A percentile compares a stretch with the other conserved stretches of the same genome.
phyloP scores from a whole-genome alignment of 2,797 vertebrate genomes.

The Otolemur crassicaudatus region DNA sequence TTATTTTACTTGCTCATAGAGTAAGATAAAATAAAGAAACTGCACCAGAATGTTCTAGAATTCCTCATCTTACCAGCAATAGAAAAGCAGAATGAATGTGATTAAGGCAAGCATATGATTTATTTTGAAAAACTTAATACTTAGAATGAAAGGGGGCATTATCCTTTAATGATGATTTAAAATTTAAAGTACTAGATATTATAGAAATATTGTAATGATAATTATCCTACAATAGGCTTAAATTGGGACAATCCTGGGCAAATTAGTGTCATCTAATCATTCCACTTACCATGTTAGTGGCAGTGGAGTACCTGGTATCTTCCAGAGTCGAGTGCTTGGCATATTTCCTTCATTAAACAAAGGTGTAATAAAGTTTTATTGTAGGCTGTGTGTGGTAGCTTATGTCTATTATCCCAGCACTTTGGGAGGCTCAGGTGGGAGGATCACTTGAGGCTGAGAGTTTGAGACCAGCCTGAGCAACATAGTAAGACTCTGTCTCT shows the following conservation, averaged over 20 bases:
- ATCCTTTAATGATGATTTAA: not conserved
- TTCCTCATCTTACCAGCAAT: not conserved
- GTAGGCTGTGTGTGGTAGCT: not conserved
- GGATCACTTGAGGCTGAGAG: not conserved
- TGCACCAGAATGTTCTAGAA: constrained; percentile 15
- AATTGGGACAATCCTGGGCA: not conserved
- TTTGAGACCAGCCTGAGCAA: not conserved
- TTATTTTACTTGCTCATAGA: not conserved
- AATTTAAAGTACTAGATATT: no score
- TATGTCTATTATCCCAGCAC: not conserved
- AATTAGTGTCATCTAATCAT: not conserved
- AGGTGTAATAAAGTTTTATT: not conserved
- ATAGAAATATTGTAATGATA: not conserved
- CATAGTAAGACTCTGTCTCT: not conserved
- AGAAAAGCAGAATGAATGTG: not conserved
- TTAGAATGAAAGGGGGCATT: not conserved
- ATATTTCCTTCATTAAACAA: not conserved
- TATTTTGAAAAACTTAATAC: not conserved
- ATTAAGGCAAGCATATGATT: not conserved
- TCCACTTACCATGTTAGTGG: not conserved
- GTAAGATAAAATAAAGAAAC: constrained; percentile 25
- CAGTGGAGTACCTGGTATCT: not conserved
- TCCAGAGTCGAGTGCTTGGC: not conserved
- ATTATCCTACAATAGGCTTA: not conserved
- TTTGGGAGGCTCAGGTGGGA: not conserved